These are phyloP conservation scores for Acropternis orthonyx DNA, from an alignment of 2,797 vertebrate species.

Conservation along the genomic window DNA sequence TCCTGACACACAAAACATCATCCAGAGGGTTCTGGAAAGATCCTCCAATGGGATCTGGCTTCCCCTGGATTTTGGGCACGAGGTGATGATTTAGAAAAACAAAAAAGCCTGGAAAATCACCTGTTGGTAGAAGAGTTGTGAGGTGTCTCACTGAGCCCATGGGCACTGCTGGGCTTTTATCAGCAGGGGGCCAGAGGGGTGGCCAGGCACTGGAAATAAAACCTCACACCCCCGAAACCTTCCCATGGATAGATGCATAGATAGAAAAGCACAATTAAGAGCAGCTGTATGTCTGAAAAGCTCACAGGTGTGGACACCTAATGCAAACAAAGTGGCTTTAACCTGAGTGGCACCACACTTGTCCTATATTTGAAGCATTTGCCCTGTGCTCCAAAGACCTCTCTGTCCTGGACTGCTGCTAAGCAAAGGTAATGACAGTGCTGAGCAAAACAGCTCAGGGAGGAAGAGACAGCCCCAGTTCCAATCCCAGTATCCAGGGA, in stretches of 20 bases:
- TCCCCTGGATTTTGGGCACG: neutral
- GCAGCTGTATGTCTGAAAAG: neutral
- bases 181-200: neutral
- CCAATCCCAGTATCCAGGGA: neutral
- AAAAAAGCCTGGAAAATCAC: neutral
- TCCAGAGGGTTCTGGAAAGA: neutral
- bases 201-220: neutral
- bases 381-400: neutral
- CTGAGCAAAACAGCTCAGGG: neutral
- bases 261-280: neutral
- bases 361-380: neutral
- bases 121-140: neutral
- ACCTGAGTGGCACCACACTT: neutral
- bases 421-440: neutral
- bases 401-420: neutral
- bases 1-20: neutral
- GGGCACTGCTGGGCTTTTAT: neutral
- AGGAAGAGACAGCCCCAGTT: neutral
- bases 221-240: neutral
- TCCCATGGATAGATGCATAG: fast-evolving
- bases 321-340: neutral
- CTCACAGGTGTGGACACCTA: neutral
- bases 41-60: neutral
- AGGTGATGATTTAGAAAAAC: neutral
- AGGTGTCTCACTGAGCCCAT: neutral